Base-by-base conservation (phyloP, 1,140 invertebrate genomes). In the Aphidius ervi region DNA sequence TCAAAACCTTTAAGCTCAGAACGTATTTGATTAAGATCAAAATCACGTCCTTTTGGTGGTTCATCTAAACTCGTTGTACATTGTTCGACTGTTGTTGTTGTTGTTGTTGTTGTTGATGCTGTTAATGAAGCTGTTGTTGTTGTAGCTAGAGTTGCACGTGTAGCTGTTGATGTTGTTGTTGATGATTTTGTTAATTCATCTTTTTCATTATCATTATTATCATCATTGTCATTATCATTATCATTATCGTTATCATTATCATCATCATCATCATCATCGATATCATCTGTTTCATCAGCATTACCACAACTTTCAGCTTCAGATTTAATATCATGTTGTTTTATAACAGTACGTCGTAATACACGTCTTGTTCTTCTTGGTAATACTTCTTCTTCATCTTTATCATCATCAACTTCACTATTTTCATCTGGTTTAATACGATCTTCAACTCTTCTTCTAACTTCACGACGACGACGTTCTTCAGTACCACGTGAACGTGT, bases 1-100 rank as follows among this genome's bases (percentile, higher is more conserved):
- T 85, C 84, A 40, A 92, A 85, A 23, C 90, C 90, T 75, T 93
- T 94, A 1, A 93, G 71, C 73, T 93, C 91, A 0, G 88, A 91
- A 64, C 90, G 78, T 61, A 93, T 92, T 78, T 92, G 88, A 76
- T 89, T 91, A 2, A 93, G 78, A 78, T 93, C 90, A 68, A 91
- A 92, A 70, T 91, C 89, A 5, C 88, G 79, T 10, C 87, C 87
- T 64, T 87, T 87, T 0, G 84, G 78, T 55, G 76, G 74, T 8
- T 78, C 76, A 7, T 79, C 73, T 8, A 76, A 58, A 40, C 58
- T 46, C 2, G 23, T 2, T 31, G 23, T 31, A 31, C 23, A 31
- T 31, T 31, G 23, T 31, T 31, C 23, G 23, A 59, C 40, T 39
- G 54, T 40, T 20, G 54, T 54, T 6, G 61, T 60, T 50, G 53